These are phyloP conservation scores for Pocillopora grandis DNA, from an alignment of 92 coral and sea anemone species.

Conservation along the genomic window DNA sequence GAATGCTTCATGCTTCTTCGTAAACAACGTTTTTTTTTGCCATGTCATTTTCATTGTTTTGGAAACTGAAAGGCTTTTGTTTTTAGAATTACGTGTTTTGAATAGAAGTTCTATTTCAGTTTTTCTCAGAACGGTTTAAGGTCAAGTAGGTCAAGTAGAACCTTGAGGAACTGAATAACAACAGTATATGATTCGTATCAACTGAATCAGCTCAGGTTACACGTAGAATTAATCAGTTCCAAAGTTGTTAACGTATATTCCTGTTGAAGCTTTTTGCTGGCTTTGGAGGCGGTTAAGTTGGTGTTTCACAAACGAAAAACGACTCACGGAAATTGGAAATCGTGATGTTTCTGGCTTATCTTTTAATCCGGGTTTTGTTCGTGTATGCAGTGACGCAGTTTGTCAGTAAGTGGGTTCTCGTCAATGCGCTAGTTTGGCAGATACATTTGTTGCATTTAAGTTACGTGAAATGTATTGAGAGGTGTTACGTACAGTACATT, in stretches of 20 bases:
- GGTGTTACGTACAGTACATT: too few species aligned
- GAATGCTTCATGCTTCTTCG: too few species aligned
- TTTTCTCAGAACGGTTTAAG: neutral
- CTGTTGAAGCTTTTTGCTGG: neutral
- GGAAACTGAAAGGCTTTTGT: neutral
- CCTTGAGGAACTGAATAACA: neutral
- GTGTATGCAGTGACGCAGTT: neutral
- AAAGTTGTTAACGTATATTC: neutral
- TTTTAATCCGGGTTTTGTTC: neutral
- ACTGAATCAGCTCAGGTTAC: neutral
- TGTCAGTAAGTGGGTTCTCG: conserved; percentile 4
- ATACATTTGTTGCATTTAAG: neutral
- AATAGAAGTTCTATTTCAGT: neutral
- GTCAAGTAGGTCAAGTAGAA: conserved; percentile 15
- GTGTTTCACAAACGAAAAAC: neutral
- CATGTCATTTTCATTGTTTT: too few species aligned
- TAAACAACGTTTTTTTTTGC: too few species aligned
- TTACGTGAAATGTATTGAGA: neutral
- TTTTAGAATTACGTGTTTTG: neutral
- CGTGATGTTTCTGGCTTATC: neutral
- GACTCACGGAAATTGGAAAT: neutral
- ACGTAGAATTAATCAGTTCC: neutral
- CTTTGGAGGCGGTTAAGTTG: neutral
- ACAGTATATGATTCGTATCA: neutral
- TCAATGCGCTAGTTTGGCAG: neutral